These are phyloP conservation scores for Pseudomyrmex concolor DNA, from an alignment of 1,140 invertebrate species.

Conservation along the genomic window DNA sequence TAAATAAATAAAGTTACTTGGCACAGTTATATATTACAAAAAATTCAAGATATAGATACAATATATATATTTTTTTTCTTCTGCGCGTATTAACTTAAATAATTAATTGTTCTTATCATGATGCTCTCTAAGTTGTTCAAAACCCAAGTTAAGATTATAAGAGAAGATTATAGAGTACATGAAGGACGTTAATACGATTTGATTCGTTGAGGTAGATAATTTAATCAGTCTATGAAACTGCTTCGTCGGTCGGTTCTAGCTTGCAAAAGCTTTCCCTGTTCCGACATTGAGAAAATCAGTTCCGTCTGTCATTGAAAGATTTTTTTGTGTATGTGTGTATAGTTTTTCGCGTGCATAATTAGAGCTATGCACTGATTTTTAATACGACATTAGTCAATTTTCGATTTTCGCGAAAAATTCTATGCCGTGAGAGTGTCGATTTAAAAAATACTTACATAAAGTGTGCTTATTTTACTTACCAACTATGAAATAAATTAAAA, in stretches of 20 bases:
- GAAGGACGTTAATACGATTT: conserved; percentile 82
- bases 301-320: conserved; percentile 40
- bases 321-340: background rate
- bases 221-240: conserved; percentile 83
- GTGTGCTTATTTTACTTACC: conserved; percentile 57
- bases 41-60: conserved; percentile 62
- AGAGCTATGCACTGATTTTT: background rate
- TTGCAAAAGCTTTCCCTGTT: conserved; percentile 54
- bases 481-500: conserved; percentile 73
- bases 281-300: conserved; percentile 54
- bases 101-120: conserved; percentile 73
- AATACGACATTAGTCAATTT: conserved; percentile 13
- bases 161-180: conserved; percentile 75
- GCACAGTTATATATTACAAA: conserved; percentile 73
- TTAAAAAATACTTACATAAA: conserved; percentile 49
- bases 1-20: conserved; percentile 74
- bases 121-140: conserved; percentile 56
- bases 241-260: conserved; percentile 64
- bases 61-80: conserved; percentile 56
- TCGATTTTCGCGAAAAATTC: conserved; percentile 14
- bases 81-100: conserved; percentile 66
- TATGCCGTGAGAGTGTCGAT: conserved; percentile 36
- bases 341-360: conserved; percentile 39
- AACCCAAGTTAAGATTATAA: conserved; percentile 64
- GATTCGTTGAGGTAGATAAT: conserved; percentile 84